phyloP scores from a whole-genome alignment of 1,140 invertebrate species.

The Cryptotermes secundus region DNA sequence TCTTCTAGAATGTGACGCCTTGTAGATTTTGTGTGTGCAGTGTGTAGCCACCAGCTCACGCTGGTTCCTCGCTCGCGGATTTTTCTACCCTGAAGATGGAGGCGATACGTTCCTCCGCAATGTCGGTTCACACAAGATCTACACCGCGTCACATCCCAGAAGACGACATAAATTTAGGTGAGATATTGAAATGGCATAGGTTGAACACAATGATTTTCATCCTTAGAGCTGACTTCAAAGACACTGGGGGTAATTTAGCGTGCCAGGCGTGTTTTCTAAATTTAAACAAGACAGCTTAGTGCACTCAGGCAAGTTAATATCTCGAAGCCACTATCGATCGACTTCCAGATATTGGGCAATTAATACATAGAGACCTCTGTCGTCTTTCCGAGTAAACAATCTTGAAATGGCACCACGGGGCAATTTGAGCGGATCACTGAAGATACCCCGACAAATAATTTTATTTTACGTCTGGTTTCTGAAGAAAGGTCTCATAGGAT shows the following conservation, averaged over 20 bases:
- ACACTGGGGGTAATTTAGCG: neutral
- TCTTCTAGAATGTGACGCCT: too few relatives aligned
- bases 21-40: too few relatives aligned
- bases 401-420: neutral
- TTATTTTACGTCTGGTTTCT: too few relatives aligned
- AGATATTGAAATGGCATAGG: neutral
- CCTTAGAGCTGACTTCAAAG: neutral
- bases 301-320: neutral
- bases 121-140: too few relatives aligned
- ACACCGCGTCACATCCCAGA: too few relatives aligned
- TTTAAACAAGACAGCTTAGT: neutral
- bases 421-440: neutral
- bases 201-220: neutral
- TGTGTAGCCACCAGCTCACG: too few relatives aligned
- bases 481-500: too few relatives aligned
- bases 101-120: too few relatives aligned
- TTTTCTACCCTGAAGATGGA: too few relatives aligned
- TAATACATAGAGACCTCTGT: slow-evolving; percentile 6
- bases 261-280: neutral
- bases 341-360: neutral
- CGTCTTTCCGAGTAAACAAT: neutral
- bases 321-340: neutral
- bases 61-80: too few relatives aligned
- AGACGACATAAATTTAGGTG: too few relatives aligned
- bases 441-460: neutral